Percentiles rank a stretch among this genome's conserved stretches.
These are phyloP conservation scores for Venturia canescens DNA, from an alignment of 1,140 invertebrate species.

Conservation along the genomic window DNA sequence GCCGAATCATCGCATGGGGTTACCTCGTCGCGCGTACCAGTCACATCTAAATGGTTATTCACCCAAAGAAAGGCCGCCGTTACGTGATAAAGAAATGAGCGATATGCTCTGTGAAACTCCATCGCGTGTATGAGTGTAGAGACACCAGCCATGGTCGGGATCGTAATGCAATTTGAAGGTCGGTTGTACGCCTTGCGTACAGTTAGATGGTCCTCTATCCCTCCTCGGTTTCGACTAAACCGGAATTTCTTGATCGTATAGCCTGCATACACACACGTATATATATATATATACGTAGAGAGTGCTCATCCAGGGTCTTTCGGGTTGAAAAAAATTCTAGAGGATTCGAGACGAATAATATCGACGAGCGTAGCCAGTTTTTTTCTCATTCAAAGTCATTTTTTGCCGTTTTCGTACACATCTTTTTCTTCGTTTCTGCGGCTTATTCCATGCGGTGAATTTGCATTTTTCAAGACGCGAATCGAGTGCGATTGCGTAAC, in stretches of 20 bases:
- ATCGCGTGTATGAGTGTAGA: neutral
- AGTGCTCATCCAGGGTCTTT: too few relatives aligned
- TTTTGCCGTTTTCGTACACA: too few relatives aligned
- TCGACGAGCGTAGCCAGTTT: too few relatives aligned
- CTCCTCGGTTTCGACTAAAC: neutral
- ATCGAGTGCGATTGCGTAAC: too few relatives aligned
- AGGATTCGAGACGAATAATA: too few relatives aligned
- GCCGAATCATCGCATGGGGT: neutral
- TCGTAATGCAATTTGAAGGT: neutral
- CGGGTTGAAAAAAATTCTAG: too few relatives aligned
- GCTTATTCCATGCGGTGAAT: neutral
- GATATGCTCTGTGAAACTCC: neutral
- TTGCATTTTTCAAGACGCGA: neutral
- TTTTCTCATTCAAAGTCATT: too few relatives aligned
- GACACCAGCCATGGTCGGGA: neutral
- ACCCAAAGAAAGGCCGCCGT: neutral
- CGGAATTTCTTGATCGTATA: neutral
- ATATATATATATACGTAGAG: neutral
- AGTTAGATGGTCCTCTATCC: conserved; percentile 33
- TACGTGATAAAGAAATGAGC: neutral
- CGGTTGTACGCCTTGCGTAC: conserved; percentile 9
- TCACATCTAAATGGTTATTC: neutral
- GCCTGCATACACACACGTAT: neutral
- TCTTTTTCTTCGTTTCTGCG: neutral
- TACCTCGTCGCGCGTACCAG: neutral